A percentile compares a stretch with the other conserved stretches of the same genome.
phyloP scores from a whole-genome alignment of 2,797 vertebrate species.

The Megalops cyprinoides region DNA sequence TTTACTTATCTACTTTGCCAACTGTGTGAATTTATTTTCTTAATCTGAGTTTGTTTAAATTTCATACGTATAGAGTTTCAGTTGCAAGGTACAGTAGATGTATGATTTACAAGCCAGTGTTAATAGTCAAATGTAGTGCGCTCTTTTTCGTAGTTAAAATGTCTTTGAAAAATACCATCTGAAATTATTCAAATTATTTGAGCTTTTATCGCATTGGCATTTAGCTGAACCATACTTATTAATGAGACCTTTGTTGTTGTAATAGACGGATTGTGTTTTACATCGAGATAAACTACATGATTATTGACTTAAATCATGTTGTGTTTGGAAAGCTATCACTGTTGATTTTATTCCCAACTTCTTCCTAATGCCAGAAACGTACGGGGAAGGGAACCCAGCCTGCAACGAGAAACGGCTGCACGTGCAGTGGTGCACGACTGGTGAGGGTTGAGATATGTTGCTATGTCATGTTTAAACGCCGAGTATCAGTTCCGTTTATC shows the following conservation, averaged over 20 bases:
- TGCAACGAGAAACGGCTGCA: constrained; percentile 45
- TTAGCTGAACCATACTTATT: constrained; percentile 59
- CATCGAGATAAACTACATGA: constrained; percentile 55
- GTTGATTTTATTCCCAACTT: constrained; percentile 49
- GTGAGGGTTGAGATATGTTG: not conserved
- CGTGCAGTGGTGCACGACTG: constrained; percentile 38
- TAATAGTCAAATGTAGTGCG: constrained; percentile 63
- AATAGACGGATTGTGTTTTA: constrained; percentile 45
- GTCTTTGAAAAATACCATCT: constrained; percentile 59
- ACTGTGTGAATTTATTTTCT: constrained; percentile 33
- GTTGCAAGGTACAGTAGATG: constrained; percentile 11
- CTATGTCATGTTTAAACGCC: constrained; percentile 1
- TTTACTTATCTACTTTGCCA: constrained; percentile 23
- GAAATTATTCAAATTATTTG: constrained; percentile 66
- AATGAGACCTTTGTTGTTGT: constrained; percentile 58
- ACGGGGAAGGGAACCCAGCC: constrained; percentile 45
- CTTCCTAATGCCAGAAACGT: constrained; percentile 46
- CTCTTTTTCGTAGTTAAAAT: constrained; percentile 49
- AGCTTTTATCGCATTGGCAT: constrained; percentile 69
- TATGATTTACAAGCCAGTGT: constrained; percentile 34
- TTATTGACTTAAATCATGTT: constrained; percentile 50
- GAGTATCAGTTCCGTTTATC: constrained; percentile 16
- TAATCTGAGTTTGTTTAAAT: constrained; percentile 37
- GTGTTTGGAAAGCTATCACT: constrained; percentile 37
- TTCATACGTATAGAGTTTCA: constrained; percentile 30